phyloP scores from a whole-genome alignment of 1,140 invertebrate species.

The Coenobita brevimanus region DNA sequence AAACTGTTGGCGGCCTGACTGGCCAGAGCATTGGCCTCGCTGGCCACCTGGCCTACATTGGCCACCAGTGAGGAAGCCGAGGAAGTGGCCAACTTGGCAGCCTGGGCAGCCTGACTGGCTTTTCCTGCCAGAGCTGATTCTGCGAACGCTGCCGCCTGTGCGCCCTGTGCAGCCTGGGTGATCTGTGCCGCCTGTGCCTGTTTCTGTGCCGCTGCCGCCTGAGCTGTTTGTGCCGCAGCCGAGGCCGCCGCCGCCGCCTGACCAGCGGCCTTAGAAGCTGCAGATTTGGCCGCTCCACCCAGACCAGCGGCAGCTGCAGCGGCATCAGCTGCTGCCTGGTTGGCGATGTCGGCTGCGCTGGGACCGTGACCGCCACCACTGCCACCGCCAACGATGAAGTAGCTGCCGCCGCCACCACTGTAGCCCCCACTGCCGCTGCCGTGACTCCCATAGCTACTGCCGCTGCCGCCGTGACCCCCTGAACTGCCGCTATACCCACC shows the following conservation, averaged over 20 bases:
- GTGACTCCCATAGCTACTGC: not conserved
- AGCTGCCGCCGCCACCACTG: not conserved
- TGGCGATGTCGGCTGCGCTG: not conserved
- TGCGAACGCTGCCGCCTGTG: not conserved
- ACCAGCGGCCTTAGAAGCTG: not conserved
- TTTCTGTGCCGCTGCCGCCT: not conserved
- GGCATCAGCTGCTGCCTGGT: not conserved
- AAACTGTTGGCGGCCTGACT: not conserved
- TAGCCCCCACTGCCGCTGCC: not conserved
- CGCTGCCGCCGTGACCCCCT: no score
- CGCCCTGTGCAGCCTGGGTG: constrained; percentile 9
- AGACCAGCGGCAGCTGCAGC: not conserved
- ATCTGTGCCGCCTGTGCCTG: not conserved
- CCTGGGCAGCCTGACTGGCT: not conserved
- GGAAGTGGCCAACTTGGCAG: not conserved
- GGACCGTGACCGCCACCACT: not conserved
- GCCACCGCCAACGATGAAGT: not conserved
- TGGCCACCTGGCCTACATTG: not conserved
- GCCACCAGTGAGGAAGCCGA: not conserved
- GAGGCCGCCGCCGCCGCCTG: not conserved
- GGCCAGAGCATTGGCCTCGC: not conserved
- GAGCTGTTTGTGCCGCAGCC: not conserved
- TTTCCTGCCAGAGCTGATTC: not conserved
- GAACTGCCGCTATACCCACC: not conserved
- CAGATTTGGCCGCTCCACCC: not conserved